Evolutionary conservation across 2,797 vertebrate genomes (phyloP), one percentile per base, ranked within the genome.

Genomic region (Myotis planiceps): DNA sequence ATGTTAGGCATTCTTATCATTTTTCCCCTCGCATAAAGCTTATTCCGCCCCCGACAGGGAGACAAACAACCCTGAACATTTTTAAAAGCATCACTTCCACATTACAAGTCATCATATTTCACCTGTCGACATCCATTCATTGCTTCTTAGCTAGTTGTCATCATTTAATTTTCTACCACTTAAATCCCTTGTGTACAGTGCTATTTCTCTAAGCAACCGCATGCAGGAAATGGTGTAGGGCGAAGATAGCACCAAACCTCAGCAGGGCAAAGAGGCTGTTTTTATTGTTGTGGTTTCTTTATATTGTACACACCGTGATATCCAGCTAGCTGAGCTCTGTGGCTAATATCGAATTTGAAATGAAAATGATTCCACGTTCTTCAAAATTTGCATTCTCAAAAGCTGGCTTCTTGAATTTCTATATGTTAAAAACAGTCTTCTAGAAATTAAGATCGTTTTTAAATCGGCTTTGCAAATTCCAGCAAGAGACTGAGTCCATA

Each of bases 401-500:
- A 75, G 83, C 94, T 96, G 72, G 82, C 94, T 88, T 97, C 97
- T 90, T 92, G 72, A 79, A 93, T 88, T 58, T 95, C 92, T 97
- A 95, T 74, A 78, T 85, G 86, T 97, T 93, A 92, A 80, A 94
- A 95, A 55, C 58, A 89, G 37, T 96, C 96, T 97, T 96, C 96
- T 96, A 75, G 92, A 80, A 78, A 71, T 45, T 92, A 94, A 96
- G 69, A 80, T 98, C 58, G 6, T 15, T n/a, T 63, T 63, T 63
- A 66, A 97, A 94, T 72, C 53, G 87, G 90, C 90, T 97, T 95
- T 97, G 96, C 88, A 97, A 96, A 95, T 96, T 97, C 93, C 97
- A 96, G 94, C 96, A 97, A 95, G 74, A 93, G 65, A 97, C 42
- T 88, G 94, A 88, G 69, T 96, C 92, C 68, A 55, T 10, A 53